Evolutionary conservation across 2,888 invertebrate species (phyloP).

Genomic region (Chrysomela aeneicollis): DNA sequence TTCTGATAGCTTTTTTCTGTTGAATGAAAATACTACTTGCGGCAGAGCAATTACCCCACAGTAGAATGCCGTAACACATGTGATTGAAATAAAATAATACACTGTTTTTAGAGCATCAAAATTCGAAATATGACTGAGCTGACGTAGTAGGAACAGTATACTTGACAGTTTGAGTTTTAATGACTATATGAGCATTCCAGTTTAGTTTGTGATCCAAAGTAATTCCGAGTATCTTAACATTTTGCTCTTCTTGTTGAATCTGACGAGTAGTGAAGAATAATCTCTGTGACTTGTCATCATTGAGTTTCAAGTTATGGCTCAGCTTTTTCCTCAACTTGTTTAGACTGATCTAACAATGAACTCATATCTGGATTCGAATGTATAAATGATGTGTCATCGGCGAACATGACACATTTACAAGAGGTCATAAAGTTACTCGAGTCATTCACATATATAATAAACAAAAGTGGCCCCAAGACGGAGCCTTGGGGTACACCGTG

Average conservation of each 20-base stretch:
- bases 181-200: slow-evolving; percentile 17
- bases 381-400: slow-evolving; percentile 10
- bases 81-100: slow-evolving; percentile 18
- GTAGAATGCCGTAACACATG: slow-evolving; percentile 9
- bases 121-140: slow-evolving; percentile 7
- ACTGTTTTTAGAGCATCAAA: not conserved
- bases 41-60: slow-evolving; percentile 11
- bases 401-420: slow-evolving; percentile 1
- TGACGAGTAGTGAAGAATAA: not conserved
- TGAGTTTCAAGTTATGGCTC: not conserved
- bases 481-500: not conserved
- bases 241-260: slow-evolving; percentile 2
- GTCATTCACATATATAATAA: no score
- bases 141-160: slow-evolving; percentile 13
- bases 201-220: slow-evolving; percentile 7
- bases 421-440: not conserved
- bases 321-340: not conserved
- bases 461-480: no score
- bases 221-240: slow-evolving; percentile 17
- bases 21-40: slow-evolving; percentile 1
- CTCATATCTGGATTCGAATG: not conserved
- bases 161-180: slow-evolving; percentile 11
- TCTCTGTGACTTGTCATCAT: not conserved
- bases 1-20: slow-evolving; percentile 18
- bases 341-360: not conserved